Percentiles rank a stretch among this genome's conserved stretches.
Evolutionary conservation across 1,140 invertebrate species (phyloP).

Genomic region (Globodera ellingtonae): DNA sequence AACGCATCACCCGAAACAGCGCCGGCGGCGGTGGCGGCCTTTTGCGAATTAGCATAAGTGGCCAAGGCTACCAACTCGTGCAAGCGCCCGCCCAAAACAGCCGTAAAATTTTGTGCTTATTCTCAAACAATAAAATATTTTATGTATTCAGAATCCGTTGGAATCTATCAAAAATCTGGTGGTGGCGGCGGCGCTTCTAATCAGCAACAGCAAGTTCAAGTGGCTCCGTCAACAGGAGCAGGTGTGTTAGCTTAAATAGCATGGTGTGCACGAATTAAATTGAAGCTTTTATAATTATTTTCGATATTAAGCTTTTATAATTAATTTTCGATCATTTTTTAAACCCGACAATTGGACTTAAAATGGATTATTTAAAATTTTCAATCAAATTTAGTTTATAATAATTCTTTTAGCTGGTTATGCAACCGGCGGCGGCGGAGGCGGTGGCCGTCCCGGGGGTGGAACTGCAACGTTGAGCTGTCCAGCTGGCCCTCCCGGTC

Average conservation of each 20-base stretch:
- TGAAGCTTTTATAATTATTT: too few relatives aligned
- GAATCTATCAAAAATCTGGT: not conserved
- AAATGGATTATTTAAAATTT: too few relatives aligned
- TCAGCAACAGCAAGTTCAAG: not conserved
- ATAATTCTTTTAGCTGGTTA: not conserved
- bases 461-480: slow-evolving; percentile 31
- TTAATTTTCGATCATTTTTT: too few relatives aligned
- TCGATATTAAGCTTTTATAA: too few relatives aligned
- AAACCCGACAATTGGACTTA: too few relatives aligned
- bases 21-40: too few relatives aligned
- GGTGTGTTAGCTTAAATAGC: too few relatives aligned
- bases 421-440: not conserved
- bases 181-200: too few relatives aligned
- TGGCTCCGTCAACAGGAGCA: not conserved
- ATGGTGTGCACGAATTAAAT: too few relatives aligned
- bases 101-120: not conserved
- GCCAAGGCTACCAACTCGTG: not conserved
- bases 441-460: not conserved
- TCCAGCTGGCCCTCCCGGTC: slow-evolving; percentile 18
- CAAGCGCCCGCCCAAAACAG: not conserved
- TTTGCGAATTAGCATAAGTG: not conserved
- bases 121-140: not conserved
- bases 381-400: too few relatives aligned
- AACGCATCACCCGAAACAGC: not conserved
- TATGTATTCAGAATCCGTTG: not conserved